Base-by-base conservation (phyloP, 2,797 vertebrate genomes). In the Coracias cyanogaster region DNA sequence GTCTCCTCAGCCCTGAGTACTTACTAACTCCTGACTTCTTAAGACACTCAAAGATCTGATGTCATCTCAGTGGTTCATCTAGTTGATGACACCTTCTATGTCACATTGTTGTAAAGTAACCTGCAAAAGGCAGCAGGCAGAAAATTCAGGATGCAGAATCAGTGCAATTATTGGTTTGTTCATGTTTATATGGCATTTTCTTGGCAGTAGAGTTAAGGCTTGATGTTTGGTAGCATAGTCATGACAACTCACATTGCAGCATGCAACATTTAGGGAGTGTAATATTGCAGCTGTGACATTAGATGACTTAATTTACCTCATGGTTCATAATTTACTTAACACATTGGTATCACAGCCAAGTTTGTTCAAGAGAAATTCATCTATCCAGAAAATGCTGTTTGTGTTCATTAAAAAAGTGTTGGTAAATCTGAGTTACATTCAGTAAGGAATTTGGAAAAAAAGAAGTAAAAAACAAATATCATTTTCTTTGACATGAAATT, bases 261-360 rank as follows among this genome's bases (percentile, higher is more conserved):
- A 43, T 90, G 55, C 49, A 80, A 71, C 92, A 90, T 81, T 95
- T 92, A 82, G 88, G 70, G 73, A 94, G 48, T 48, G 39, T 80
- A 95, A 90, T 94, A 41, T 52, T 85, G 88, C 86, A 89, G 81
- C 80, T 92, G 78, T 95, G 93, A 93, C 93, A 86, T 67, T 92
- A 82, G 67, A 94, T 89, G 86, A 94, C 93, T 96, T 95, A 94
- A 90, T 94, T 96, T 95, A 93, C 81, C 78, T 93, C 81, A 57
- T 95, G 60, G 81, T 73, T 96, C 62, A 73, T 97, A 92, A 94
- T 95, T 95, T 92, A 84, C 74, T 95, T 83, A 82, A 71, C 74
- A 82, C 45, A 69, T 51, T 74, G 57, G 64, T 51, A 90, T 88
- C 79, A 72, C 24, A 43, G 92, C 90, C 94, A 97, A 92, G 52